phyloP scores from a whole-genome alignment of 2,797 vertebrate genomes.

The Sebastes iracundus region DNA sequence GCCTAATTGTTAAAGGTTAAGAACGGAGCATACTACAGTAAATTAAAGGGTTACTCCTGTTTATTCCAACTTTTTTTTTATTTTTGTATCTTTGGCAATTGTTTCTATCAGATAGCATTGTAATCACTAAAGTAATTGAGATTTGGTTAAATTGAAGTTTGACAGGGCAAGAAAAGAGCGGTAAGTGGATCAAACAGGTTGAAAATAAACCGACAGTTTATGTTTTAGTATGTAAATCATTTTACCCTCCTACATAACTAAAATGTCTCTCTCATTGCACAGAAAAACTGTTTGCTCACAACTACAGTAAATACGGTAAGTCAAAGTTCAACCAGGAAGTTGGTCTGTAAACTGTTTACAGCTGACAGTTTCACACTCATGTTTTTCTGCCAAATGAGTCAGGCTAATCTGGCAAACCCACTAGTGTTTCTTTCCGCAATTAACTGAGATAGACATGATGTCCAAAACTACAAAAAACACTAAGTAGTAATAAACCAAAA shows the following conservation, averaged over 20 bases:
- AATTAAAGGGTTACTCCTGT: background rate
- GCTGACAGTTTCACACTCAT: background rate
- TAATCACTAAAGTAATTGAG: background rate
- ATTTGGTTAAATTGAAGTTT: background rate
- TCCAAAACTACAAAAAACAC: background rate
- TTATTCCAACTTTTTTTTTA: background rate
- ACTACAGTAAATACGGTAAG: background rate
- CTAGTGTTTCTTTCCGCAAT: background rate
- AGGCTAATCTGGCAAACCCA: background rate
- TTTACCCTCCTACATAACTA: background rate
- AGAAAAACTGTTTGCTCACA: background rate
- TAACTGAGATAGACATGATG: background rate
- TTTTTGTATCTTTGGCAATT: background rate
- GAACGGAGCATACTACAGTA: background rate
- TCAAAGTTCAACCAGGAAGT: background rate
- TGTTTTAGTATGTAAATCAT: background rate
- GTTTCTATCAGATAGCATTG: background rate
- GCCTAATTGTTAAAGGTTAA: slow-evolving; percentile 7
- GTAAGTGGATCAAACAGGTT: background rate
- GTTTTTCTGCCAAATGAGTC: background rate
- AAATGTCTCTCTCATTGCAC: background rate
- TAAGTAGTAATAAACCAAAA: background rate
- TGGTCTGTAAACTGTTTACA: background rate
- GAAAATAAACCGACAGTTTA: background rate
- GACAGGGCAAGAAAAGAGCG: background rate